Evolutionary conservation across 2,113 vertebrate genomes (phyloP), one percentile per base, ranked within the genome.

Genomic region (Neomonachus schauinslandi): DNA sequence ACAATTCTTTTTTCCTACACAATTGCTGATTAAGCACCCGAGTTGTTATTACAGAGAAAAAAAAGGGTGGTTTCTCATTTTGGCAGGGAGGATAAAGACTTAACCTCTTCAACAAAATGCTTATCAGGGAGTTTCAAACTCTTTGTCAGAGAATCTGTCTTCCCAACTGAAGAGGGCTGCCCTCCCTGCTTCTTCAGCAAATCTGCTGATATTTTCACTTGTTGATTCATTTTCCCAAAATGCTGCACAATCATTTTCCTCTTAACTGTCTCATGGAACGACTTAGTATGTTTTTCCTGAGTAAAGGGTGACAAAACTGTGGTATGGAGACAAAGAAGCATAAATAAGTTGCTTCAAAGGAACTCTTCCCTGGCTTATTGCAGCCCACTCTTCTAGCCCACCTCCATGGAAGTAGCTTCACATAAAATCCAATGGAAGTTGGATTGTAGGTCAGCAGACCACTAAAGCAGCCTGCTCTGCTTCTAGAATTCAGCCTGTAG

Each of bases 21-120:
- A 1, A 3, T 4, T 94, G 89, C 57, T 95, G 95, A 83, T 97
- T 90, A 92, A 98, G 81, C 92, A 57, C 53, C 91, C n/a, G 86
- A 16, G 96, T 95, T 94, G 90, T 93, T 98, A 89, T 94, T 97
- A 98, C 97, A 83, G 95, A 94, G 51, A 65, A 3, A 36, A 49
- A 49, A 49, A 76, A 61, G 79, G 22, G 33, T 39, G 77, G 84
- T 84, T 97, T 79, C 80, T 97, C 39, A n/a, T 86, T 90, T 13
- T 9, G 95, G 36, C 2, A 4, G 95, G 77, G 94, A 72, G 82
- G 94, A 57, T 53, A 51, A 96, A 97, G 49, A 93, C n/a, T 77
- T 74, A 67, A 53, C 4, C 1, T 90, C 31, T 69, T 79, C 94
- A 95, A 89, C 67, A 65, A 69, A 89, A 89, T 82, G 83, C n/a